Evolutionary conservation across 1,140 invertebrate genomes (phyloP).

Genomic region (Sweltsa coloradensis): DNA sequence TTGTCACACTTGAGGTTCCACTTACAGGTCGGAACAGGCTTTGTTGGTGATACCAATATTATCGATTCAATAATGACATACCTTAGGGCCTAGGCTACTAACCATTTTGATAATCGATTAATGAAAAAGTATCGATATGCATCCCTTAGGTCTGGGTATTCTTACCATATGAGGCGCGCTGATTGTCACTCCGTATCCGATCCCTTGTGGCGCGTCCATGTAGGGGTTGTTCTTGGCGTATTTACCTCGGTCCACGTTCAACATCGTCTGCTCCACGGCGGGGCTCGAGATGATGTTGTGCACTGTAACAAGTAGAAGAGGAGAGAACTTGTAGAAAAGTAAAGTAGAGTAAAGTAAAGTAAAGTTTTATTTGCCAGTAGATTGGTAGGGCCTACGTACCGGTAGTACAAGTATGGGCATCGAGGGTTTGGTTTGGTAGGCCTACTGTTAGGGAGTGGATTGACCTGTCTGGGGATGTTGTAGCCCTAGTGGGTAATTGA

Average conservation of each 20-base stretch:
- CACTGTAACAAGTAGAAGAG: conserved; percentile 41
- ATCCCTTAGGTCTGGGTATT: too few relatives aligned
- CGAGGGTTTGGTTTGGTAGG: background rate
- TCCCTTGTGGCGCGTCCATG: conserved; percentile 78
- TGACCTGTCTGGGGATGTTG: too few relatives aligned
- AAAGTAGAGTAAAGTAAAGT: too few relatives aligned
- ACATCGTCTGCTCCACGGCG: conserved; percentile 73
- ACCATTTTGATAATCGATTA: too few relatives aligned
- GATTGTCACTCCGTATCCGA: conserved; percentile 86
- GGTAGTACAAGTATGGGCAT: conserved; percentile 5
- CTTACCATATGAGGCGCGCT: conserved; percentile 97
- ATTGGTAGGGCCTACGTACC: too few relatives aligned
- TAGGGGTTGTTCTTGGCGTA: conserved; percentile 69
- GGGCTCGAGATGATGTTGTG: conserved; percentile 75
- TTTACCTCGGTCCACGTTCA: conserved; percentile 68
- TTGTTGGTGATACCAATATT: background rate
- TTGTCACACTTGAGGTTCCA: background rate
- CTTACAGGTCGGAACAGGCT: background rate
- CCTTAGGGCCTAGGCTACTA: too few relatives aligned
- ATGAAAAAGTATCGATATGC: too few relatives aligned
- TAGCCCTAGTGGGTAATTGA: too few relatives aligned
- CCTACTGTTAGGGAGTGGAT: background rate
- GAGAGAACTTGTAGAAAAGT: background rate
- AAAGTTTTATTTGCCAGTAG: too few relatives aligned
- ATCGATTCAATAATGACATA: background rate